phyloP scores from a whole-genome alignment of 2,797 vertebrate genomes.

The Anguilla obscura region DNA sequence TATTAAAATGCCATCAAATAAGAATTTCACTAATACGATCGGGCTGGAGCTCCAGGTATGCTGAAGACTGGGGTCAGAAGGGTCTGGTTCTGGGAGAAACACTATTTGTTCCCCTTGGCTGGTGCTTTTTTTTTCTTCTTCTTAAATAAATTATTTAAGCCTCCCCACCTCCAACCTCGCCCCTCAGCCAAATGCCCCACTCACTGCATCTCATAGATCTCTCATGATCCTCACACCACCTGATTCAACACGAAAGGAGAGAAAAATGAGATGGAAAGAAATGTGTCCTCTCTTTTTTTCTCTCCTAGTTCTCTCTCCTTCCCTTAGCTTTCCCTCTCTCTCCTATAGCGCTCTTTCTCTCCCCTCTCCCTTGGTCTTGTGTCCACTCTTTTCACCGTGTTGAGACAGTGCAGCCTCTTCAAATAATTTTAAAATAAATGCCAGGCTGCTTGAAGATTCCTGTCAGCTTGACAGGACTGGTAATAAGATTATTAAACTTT shows the following conservation, averaged over 20 bases:
- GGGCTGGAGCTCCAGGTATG: constrained; percentile 93
- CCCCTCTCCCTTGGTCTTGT: no score
- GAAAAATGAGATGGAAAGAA: constrained; percentile 51
- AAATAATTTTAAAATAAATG: not conserved
- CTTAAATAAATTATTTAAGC: constrained; percentile 84
- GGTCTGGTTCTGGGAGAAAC: constrained; percentile 95
- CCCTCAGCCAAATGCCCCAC: constrained; percentile 59
- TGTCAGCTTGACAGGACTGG: not conserved
- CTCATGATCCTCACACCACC: constrained; percentile 80
- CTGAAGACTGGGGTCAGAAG: constrained; percentile 80
- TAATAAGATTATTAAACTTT: no score
- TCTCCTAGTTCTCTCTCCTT: not conserved
- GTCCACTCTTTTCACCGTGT: not conserved
- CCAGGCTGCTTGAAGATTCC: not conserved
- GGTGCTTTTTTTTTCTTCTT: constrained; percentile 75
- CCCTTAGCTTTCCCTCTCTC: no score
- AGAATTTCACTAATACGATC: constrained; percentile 99
- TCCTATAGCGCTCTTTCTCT: no score
- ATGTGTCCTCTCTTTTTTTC: not conserved
- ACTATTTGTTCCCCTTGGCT: constrained; percentile 99
- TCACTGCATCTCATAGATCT: constrained; percentile 78
- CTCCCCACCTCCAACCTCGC: constrained; percentile 78
- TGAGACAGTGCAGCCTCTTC: constrained; percentile 20
- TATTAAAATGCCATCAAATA: constrained; percentile 99
- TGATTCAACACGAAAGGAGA: constrained; percentile 71